Base-by-base conservation (phyloP, 1,140 invertebrate species). In the Sminthurides bifidus region DNA sequence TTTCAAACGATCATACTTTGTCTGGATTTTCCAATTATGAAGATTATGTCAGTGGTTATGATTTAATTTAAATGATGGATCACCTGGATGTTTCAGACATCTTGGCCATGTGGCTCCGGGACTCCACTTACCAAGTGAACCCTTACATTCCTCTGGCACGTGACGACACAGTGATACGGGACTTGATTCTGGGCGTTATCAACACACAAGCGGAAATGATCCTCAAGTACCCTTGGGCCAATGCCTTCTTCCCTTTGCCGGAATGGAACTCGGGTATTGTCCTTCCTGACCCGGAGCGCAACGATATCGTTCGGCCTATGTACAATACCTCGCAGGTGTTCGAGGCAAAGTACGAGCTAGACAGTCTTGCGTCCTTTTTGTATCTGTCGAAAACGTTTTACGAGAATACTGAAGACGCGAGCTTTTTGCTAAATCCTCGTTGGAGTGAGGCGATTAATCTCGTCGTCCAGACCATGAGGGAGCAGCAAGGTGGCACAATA, bases 181-280 rank as follows among this genome's bases (percentile, higher is more conserved):
- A 63, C 29, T 29, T 63, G 21, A 46, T 63, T 21, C n/a, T 63
- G 8, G 61, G 61, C 12, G 61, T 63, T 1, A 63, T 63, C 17
- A 63, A 63, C 41, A 63, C 61, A 1, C 61, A 63, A 35, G 61
- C 61, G 10, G 61, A 63, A 44, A 52, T 59, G 54, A 56, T 63
- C 15, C 52, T 54, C n/a, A 33, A 57, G 21, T 59, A 59, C 24
- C 57, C 57, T 3, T 63, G 21, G n/a, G 57, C 35, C 10, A 63
- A 63, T 48, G 61, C 61, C 23, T 63, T n/a, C 23, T 57, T 55
- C 37, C 61, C 57, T 21, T 8, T 63, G n/a, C 54, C 59, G 19
- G 50, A 59, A n/a, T 63, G 61, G 61, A 53, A 58, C 26, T 49
- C 57, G 17, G 44, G 40, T 1, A 61, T 61, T 26, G 17, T 10